phyloP scores from a whole-genome alignment of 2,113 vertebrate species.

The Chiloscyllium plagiosum region DNA sequence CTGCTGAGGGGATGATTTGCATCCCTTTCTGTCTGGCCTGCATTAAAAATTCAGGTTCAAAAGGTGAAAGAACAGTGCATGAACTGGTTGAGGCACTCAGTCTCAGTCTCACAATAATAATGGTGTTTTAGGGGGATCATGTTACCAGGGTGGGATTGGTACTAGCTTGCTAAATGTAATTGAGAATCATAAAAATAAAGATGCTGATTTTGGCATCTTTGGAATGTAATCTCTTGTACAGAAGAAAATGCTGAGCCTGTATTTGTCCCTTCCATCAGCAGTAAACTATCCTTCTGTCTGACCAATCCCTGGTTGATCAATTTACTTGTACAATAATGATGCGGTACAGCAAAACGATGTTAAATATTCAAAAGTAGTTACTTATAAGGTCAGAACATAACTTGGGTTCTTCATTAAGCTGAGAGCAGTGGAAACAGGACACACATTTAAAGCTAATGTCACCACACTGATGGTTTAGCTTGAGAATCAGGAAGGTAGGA shows the following conservation, averaged over 20 bases:
- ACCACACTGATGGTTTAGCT: too few relatives aligned
- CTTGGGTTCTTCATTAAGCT: neutral
- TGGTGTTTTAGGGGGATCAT: neutral
- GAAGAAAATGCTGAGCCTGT: neutral
- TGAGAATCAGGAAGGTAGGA: too few relatives aligned
- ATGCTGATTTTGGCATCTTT: constrained; percentile 12
- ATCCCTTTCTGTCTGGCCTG: neutral
- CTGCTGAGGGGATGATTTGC: neutral
- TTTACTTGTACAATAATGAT: neutral
- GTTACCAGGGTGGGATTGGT: neutral
- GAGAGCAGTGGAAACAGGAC: neutral
- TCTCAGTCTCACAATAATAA: neutral
- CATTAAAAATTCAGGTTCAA: neutral
- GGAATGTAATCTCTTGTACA: neutral
- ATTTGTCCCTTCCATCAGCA: neutral
- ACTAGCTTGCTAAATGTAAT: neutral
- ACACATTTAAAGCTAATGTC: neutral
- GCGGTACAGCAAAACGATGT: neutral
- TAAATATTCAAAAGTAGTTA: neutral
- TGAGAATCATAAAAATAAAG: constrained; percentile 4
- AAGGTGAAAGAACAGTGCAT: neutral
- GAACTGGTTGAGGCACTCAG: neutral
- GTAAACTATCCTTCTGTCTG: neutral
- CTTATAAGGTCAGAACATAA: neutral
- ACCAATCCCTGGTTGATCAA: neutral